Evolutionary conservation across 2,113 vertebrate species (phyloP).

Genomic region (Buteo buteo): DNA sequence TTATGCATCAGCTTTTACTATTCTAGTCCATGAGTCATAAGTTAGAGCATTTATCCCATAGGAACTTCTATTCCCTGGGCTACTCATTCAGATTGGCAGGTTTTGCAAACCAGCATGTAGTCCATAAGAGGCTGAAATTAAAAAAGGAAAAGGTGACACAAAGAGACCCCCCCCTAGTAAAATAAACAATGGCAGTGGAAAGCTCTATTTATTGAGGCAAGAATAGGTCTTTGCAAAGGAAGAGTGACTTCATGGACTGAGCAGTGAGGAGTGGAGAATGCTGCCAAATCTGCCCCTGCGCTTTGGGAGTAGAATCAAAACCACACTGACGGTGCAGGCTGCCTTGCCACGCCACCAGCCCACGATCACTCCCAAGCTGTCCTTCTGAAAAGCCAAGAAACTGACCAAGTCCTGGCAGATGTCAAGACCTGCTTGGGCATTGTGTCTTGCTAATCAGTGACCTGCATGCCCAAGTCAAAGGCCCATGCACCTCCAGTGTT

Average conservation of each 20-base stretch:
- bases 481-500: rapidly evolving
- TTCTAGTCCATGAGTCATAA: slow-evolving; percentile 43
- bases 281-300: rapidly evolving
- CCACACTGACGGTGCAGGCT: not conserved
- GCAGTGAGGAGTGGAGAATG: not conserved
- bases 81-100: slow-evolving; percentile 54
- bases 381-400: not conserved
- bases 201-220: slow-evolving; percentile 45
- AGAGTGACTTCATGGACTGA: not conserved
- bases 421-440: not conserved
- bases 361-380: not conserved
- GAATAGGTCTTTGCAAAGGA: slow-evolving; percentile 27
- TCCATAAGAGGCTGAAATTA: slow-evolving; percentile 42
- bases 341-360: rapidly evolving
- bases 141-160: slow-evolving; percentile 40
- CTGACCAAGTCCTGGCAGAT: not conserved
- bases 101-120: slow-evolving; percentile 63
- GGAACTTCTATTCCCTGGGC: slow-evolving; percentile 39
- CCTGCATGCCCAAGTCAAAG: not conserved
- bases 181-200: slow-evolving; percentile 50
- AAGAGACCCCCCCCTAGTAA: slow-evolving; percentile 1
- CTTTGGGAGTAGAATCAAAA: not conserved
- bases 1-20: slow-evolving; percentile 31
- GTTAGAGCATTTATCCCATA: slow-evolving; percentile 43
- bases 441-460: not conserved